Evolutionary conservation across 2,113 vertebrate species (phyloP), one percentile per base, ranked within the genome.

Genomic region (Toxotes jaculatrix): DNA sequence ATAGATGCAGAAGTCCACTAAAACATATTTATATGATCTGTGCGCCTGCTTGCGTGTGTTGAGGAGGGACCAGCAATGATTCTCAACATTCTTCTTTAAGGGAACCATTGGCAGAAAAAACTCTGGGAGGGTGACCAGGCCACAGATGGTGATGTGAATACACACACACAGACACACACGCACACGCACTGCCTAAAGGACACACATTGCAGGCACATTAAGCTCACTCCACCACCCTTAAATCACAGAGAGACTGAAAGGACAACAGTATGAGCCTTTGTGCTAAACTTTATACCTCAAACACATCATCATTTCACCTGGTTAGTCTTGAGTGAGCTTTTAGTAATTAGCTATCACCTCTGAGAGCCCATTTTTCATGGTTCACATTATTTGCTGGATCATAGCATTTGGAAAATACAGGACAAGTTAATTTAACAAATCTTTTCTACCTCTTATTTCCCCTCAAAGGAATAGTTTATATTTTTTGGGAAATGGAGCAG

Each of bases 81-180:
- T 85, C 81, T 75, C 73, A 80, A 77, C 70, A 85, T 89, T 78
- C 70, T 83, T 77, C 87, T 88, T 84, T 51, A 43, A 91, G 87
- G 82, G 79, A 87, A 87, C 80, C 76, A 45, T 38, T 88, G 85
- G 91, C 87, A 82, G 74, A 56, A 84, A 88, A 34, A 80, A 73
- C 40, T 80, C 64, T 91, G 88, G 91, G 82, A 53, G 1, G 45
- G 75, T 87, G 90, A 91, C 88, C 92, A 91, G 87, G 86, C 85
- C 78, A 85, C 93, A 93, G 92, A 94, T 93, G 92, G 92, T 66
- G 78, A 64, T 11, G 51, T 56, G 61, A 71, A 79, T 68, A 72
- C 65, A 67, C 68, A 56, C 77, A 84, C 74, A 80, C 74, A 75
- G 57, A 89, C 80, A 87, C 77, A 83, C 67, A 80, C 74, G 63